Conservation (phyloP, 2,888 invertebrate species). For the Lamproptera curius region DNA sequence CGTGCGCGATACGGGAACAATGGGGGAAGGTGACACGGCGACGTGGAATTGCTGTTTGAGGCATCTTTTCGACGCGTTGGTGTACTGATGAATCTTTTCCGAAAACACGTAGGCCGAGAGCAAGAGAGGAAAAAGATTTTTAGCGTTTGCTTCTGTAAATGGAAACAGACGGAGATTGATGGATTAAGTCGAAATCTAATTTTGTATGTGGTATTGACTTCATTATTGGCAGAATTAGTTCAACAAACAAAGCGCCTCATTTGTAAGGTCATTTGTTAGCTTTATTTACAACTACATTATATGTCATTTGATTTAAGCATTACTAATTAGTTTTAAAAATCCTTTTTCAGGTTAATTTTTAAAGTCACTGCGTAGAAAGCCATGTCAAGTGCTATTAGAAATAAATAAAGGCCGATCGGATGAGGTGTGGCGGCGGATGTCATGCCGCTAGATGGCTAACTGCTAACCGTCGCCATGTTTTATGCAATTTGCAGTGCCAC, state of each 20-base stretch:
- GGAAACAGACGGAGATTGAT: no score
- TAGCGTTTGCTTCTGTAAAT: no score
- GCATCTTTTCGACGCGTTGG: neutral
- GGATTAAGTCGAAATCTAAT: neutral
- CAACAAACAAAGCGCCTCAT: no score
- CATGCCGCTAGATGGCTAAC: slow-evolving; percentile 27
- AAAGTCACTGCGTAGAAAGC: no score
- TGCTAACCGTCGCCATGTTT: neutral
- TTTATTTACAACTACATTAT: no score
- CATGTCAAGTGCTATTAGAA: no score
- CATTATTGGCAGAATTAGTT: no score
- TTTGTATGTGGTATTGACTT: neutral
- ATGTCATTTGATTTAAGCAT: no score
- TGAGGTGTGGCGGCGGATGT: slow-evolving; percentile 48
- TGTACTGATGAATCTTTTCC: neutral
- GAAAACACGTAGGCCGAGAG: neutral
- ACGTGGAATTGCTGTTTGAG: slow-evolving; percentile 27
- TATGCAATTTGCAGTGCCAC: neutral
- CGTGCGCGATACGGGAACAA: slow-evolving; percentile 51
- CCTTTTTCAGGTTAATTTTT: no score
- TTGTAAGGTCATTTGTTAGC: no score
- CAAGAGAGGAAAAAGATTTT: no score
- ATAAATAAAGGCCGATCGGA: slow-evolving; percentile 46
- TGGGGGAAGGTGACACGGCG: slow-evolving; percentile 48
- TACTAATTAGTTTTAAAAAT: no score